These are phyloP conservation scores for Carcinoscorpius rotundicauda DNA, from an alignment of 1,140 invertebrate genomes.

Conservation along the genomic window DNA sequence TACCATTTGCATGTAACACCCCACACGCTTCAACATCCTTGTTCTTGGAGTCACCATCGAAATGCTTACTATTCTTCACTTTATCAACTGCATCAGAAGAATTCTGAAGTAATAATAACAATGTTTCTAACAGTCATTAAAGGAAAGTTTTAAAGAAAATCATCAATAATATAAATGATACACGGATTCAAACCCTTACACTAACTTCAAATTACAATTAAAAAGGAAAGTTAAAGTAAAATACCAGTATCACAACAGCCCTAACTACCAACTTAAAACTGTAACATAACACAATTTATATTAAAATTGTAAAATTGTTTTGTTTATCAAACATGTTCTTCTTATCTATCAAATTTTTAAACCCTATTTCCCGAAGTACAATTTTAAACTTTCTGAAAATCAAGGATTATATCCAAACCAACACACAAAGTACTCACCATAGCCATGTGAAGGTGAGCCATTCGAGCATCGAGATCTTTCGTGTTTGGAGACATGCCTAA, in stretches of 20 bases:
- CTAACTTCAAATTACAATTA: too few relatives aligned
- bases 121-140: too few relatives aligned
- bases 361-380: background rate
- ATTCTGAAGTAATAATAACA: too few relatives aligned
- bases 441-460: constrained; percentile 47
- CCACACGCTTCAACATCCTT: constrained; percentile 34
- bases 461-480: constrained; percentile 56
- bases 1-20: constrained; percentile 51
- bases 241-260: too few relatives aligned
- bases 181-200: too few relatives aligned
- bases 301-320: constrained; percentile 32
- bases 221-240: too few relatives aligned
- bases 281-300: too few relatives aligned
- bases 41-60: constrained; percentile 43
- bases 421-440: constrained; percentile 36
- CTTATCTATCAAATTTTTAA: background rate
- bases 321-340: constrained; percentile 37
- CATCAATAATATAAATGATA: too few relatives aligned
- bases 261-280: too few relatives aligned
- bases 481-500: constrained; percentile 71
- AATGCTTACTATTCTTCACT: constrained; percentile 41
- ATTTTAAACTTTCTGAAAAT: too few relatives aligned
- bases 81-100: constrained; percentile 36
- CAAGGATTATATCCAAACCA: too few relatives aligned
- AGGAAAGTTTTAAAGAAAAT: too few relatives aligned